phyloP scores from a whole-genome alignment of 2,888 invertebrate genomes.

The Leptinotarsa juncta region DNA sequence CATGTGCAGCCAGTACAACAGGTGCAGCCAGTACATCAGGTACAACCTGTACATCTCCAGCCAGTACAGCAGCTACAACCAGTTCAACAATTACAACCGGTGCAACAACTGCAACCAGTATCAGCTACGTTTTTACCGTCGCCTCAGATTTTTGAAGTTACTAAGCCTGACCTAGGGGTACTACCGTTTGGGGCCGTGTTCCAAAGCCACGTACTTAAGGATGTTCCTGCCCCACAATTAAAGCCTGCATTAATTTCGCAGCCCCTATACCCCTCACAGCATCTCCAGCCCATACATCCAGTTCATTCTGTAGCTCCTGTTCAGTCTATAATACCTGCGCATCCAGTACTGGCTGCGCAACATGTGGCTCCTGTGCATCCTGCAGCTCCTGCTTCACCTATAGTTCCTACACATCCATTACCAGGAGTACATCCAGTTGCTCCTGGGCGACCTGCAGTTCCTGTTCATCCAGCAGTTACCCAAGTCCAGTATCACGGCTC shows the following conservation, averaged over 20 bases:
- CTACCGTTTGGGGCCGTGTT: constrained; percentile 56
- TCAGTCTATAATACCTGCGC: constrained; percentile 21
- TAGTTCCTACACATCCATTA: constrained; percentile 20
- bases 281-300: constrained; percentile 29
- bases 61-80: constrained; percentile 15
- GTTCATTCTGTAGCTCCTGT: constrained; percentile 24
- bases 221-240: constrained; percentile 42
- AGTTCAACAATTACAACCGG: constrained; percentile 27
- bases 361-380: constrained; percentile 24
- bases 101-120: constrained; percentile 32
- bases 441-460: constrained; percentile 14
- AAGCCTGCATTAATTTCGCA: constrained; percentile 34
- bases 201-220: constrained; percentile 51
- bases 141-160: constrained; percentile 54
- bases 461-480: neutral
- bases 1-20: constrained; percentile 30
- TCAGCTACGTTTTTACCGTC: constrained; percentile 46
- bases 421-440: constrained; percentile 24
- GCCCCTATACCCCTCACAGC: constrained; percentile 22
- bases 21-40: neutral
- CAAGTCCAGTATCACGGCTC: constrained; percentile 49
- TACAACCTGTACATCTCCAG: constrained; percentile 22
- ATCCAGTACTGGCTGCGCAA: constrained; percentile 21
- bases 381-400: constrained; percentile 21
- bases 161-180: constrained; percentile 57